phyloP scores from a whole-genome alignment of 2,888 invertebrate genomes.

The Hydrotaea diabolus region DNA sequence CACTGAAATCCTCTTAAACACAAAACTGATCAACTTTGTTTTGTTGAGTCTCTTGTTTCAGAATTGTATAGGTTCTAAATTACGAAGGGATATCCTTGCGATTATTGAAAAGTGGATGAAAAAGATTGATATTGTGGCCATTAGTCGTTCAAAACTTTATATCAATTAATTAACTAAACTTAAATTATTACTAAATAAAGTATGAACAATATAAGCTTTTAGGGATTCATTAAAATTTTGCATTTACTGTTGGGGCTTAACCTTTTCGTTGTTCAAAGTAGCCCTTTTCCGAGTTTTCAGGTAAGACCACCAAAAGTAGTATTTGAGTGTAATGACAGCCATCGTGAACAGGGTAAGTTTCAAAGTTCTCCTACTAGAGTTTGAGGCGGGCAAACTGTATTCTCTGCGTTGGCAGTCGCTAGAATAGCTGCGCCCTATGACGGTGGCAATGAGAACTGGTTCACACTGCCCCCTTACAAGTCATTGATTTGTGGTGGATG shows the following conservation, averaged over 20 bases:
- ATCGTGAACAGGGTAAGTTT: constrained; percentile 12
- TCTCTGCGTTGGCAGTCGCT: constrained; percentile 11
- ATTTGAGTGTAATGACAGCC: constrained; percentile 22
- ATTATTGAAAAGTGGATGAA: too few species aligned
- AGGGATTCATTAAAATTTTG: neutral
- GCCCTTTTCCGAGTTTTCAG: neutral
- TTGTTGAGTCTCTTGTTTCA: too few species aligned
- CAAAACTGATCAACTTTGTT: too few species aligned
- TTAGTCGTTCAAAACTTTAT: neutral
- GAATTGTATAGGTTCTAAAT: too few species aligned
- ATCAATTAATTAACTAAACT: neutral
- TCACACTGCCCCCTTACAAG: constrained; percentile 40
- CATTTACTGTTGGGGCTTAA: neutral
- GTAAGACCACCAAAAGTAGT: constrained; percentile 35
- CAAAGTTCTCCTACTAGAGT: neutral
- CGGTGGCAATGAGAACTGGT: neutral
- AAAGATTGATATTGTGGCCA: too few species aligned
- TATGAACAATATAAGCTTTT: neutral
- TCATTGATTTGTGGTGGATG: constrained; percentile 40
- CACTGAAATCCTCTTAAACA: too few species aligned
- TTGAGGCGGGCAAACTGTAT: neutral
- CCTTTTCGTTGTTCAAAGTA: neutral
- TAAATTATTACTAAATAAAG: constrained; percentile 7
- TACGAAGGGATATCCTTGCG: too few species aligned
- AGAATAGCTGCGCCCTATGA: constrained; percentile 27